phyloP scores from a whole-genome alignment of 2,888 invertebrate species.

The Drosophila kambysellisi region DNA sequence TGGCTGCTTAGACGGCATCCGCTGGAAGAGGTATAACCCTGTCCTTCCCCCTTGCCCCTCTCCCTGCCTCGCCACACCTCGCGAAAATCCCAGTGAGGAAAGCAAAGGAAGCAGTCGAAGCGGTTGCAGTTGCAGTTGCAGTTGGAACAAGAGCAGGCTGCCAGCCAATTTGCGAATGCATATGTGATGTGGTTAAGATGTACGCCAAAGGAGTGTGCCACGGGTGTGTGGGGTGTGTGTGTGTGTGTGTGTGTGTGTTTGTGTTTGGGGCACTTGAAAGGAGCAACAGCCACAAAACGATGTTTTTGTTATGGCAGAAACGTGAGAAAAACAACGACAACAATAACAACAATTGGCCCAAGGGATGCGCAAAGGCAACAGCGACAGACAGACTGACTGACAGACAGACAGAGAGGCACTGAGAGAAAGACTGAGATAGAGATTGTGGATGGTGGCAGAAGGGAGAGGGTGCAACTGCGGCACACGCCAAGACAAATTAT shows the following conservation, averaged over 20 bases:
- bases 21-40: conserved; percentile 2
- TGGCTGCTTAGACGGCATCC: conserved; percentile 32
- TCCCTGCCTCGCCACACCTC: too few relatives aligned
- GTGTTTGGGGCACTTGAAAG: conserved; percentile 11
- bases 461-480: conserved; percentile 29
- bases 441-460: too few relatives aligned
- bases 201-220: neutral
- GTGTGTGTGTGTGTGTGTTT: neutral
- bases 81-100: neutral
- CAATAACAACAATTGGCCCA: conserved; percentile 36
- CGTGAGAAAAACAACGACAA: conserved; percentile 51
- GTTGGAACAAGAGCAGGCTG: conserved; percentile 32
- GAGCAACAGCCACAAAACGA: conserved; percentile 32
- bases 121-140: conserved; percentile 21
- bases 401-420: neutral
- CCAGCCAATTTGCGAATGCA: conserved; percentile 54
- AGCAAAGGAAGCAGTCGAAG: neutral
- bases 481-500: conserved; percentile 78
- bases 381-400: neutral
- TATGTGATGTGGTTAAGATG: conserved; percentile 38
- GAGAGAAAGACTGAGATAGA: neutral
- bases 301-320: conserved; percentile 41
- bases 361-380: conserved; percentile 34
- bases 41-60: too few relatives aligned
- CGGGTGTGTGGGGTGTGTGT: neutral